These are phyloP conservation scores for Xanthia togata DNA, from an alignment of 2,888 invertebrate genomes.

Conservation along the genomic window DNA sequence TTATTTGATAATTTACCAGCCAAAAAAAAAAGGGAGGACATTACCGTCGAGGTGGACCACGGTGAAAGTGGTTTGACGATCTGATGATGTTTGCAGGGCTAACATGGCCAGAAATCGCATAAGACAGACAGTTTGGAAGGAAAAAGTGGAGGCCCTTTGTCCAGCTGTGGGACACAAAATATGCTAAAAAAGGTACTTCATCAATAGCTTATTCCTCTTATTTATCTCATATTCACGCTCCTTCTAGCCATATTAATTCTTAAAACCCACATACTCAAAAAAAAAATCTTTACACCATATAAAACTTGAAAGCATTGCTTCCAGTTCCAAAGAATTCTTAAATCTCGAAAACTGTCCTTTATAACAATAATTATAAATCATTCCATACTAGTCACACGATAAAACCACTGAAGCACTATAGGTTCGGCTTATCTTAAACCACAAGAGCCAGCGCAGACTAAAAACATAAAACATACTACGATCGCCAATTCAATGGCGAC, in stretches of 20 bases:
- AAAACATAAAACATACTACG: constrained; percentile 43
- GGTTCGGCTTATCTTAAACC: constrained; percentile 22
- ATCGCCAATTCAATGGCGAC: constrained; percentile 27
- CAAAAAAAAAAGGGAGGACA: no score
- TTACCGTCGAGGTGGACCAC: not conserved
- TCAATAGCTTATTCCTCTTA: not conserved
- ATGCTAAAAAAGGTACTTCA: not conserved
- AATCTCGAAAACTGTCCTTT: not conserved
- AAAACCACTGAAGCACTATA: constrained; percentile 13
- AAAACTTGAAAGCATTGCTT: not conserved
- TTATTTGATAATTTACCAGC: no score
- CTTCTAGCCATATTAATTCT: no score
- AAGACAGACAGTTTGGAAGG: not conserved
- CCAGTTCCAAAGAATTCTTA: not conserved
- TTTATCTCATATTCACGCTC: no score
- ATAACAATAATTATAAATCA: constrained; percentile 1
- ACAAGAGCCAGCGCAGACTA: constrained; percentile 13
- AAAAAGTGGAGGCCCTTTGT: not conserved
- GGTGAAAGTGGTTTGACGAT: no score
- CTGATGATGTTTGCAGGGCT: not conserved
- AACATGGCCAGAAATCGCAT: not conserved
- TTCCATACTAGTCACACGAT: not conserved
- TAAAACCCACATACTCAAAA: not conserved
- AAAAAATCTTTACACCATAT: not conserved
- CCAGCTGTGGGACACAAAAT: no score